phyloP scores from a whole-genome alignment of 2,888 invertebrate genomes.

The Pachydiplax longipennis region DNA sequence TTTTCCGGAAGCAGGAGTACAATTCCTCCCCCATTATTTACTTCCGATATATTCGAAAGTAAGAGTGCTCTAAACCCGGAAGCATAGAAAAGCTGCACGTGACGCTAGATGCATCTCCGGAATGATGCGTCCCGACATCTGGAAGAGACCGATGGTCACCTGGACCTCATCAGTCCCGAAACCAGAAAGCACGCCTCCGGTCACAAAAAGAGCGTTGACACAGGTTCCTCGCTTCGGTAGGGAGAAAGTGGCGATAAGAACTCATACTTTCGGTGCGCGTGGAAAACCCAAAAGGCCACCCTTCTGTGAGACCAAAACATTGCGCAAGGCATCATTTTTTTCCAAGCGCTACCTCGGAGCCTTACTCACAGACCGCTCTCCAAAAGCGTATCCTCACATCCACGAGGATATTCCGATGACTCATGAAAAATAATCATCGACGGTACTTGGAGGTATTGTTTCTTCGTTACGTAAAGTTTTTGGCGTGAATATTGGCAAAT shows the following conservation, averaged over 20 bases:
- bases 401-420: too few species aligned
- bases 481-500: too few species aligned
- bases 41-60: too few species aligned
- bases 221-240: not conserved
- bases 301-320: not conserved
- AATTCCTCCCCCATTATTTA: too few species aligned
- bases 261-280: not conserved
- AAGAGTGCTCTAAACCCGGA: not conserved
- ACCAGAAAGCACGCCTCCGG: not conserved
- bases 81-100: not conserved
- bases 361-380: too few species aligned
- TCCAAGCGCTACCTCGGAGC: too few species aligned
- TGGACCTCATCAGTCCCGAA: too few species aligned
- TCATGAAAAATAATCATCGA: too few species aligned
- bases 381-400: too few species aligned
- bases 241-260: slow-evolving; percentile 10
- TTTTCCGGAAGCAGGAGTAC: too few species aligned
- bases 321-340: not conserved
- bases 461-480: too few species aligned
- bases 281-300: not conserved
- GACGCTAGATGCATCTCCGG: not conserved
- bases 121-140: not conserved
- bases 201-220: not conserved
- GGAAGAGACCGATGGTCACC: not conserved
- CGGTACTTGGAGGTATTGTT: too few species aligned